These are phyloP conservation scores for Drosophila pachea DNA, from an alignment of 1,140 invertebrate species.

Conservation along the genomic window DNA sequence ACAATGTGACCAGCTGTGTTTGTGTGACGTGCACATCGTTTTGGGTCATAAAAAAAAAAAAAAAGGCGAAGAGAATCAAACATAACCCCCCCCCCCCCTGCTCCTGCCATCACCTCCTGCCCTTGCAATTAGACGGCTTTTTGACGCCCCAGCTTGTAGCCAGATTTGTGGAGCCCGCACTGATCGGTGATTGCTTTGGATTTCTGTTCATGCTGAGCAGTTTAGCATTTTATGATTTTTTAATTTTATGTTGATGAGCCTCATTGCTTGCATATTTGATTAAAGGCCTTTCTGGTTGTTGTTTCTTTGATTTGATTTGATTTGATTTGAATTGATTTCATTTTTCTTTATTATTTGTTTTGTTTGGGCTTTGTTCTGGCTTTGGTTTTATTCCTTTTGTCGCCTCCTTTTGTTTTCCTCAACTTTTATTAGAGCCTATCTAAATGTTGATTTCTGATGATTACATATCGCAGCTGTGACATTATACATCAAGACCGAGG, in stretches of 20 bases:
- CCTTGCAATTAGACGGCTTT: constrained; percentile 64
- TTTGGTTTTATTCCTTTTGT: constrained; percentile 40
- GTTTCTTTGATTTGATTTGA: constrained; percentile 41
- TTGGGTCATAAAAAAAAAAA: constrained; percentile 17
- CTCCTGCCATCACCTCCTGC: background rate
- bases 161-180: constrained; percentile 32
- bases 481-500: constrained; percentile 45
- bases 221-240: constrained; percentile 77
- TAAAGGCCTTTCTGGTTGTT: constrained; percentile 33
- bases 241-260: constrained; percentile 78
- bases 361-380: background rate
- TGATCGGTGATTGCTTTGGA: background rate
- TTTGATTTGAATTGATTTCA: constrained; percentile 27
- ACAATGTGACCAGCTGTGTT: constrained; percentile 49
- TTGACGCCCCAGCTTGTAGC: constrained; percentile 68
- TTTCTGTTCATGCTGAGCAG: constrained; percentile 74
- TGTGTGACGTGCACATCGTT: constrained; percentile 30
- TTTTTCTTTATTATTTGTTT: constrained; percentile 44
- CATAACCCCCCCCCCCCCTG: constrained; percentile 21
- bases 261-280: constrained; percentile 76
- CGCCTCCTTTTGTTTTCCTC: constrained; percentile 32
- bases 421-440: constrained; percentile 15
- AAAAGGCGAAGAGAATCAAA: background rate
- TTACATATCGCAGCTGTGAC: constrained; percentile 48
- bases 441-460: constrained; percentile 15